Conservation (phyloP, 1,140 invertebrate species). For the Delia radicum region DNA sequence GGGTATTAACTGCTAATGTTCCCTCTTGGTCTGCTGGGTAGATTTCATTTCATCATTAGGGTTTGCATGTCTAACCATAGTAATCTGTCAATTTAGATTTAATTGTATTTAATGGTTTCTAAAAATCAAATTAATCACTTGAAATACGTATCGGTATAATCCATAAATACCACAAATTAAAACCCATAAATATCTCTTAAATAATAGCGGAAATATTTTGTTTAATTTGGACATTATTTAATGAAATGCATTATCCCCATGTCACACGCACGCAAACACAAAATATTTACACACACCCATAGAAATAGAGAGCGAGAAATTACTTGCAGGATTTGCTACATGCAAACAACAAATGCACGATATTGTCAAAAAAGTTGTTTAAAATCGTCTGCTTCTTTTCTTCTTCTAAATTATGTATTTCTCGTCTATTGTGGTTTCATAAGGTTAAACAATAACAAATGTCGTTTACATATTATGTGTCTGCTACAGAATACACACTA, state of each 20-base stretch:
- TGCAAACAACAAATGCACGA: no score
- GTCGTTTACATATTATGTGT: background rate
- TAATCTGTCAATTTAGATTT: constrained; percentile 31
- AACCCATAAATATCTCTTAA: background rate
- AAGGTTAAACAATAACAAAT: background rate
- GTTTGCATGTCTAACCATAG: background rate
- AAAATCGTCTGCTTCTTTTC: background rate
- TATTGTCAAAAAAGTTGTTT: background rate
- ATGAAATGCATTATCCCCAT: background rate
- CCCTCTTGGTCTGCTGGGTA: background rate
- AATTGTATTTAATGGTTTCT: constrained; percentile 30
- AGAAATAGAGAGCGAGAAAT: no score
- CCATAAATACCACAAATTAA: constrained; percentile 18
- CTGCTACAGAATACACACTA: no score
- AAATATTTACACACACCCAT: background rate
- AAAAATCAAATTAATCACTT: constrained; percentile 28
- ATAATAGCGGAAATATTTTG: constrained; percentile 15
- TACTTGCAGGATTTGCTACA: no score
- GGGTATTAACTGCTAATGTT: no score
- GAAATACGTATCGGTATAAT: background rate
- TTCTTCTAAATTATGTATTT: background rate
- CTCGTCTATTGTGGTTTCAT: background rate
- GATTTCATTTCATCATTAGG: background rate
- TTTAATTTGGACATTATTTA: background rate
- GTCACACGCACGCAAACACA: background rate